Conservation (phyloP, 2,888 invertebrate genomes). For the Andrena dorsata region DNA sequence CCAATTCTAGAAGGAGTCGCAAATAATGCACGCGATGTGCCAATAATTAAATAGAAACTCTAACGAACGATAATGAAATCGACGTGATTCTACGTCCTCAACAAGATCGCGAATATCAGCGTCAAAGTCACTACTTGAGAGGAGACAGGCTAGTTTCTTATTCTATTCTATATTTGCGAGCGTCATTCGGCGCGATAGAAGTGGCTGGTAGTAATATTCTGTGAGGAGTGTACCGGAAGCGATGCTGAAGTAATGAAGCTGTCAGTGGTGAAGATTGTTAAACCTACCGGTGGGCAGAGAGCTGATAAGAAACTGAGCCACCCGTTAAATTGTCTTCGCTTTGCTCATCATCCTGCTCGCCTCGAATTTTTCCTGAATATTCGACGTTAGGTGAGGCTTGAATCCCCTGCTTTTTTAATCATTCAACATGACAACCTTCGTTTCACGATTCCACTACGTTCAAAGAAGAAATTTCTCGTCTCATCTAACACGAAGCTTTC, state of each 20-base stretch:
- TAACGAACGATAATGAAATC: background rate
- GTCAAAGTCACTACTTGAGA: background rate
- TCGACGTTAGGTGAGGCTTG: background rate
- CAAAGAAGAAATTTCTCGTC: too few relatives aligned
- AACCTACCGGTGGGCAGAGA: constrained; percentile 37
- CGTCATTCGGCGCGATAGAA: constrained; percentile 5
- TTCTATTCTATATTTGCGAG: background rate
- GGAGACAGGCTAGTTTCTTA: background rate
- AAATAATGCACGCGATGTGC: background rate
- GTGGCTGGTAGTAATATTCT: constrained; percentile 37
- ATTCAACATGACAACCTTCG: background rate
- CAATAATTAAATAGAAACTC: background rate
- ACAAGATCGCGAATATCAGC: too few relatives aligned
- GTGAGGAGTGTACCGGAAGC: constrained; percentile 51
- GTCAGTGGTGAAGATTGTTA: constrained; percentile 61
- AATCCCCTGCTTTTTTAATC: background rate
- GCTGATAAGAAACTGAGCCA: constrained; percentile 55
- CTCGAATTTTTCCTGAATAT: constrained; percentile 26
- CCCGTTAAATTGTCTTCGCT: constrained; percentile 48
- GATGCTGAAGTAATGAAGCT: constrained; percentile 59
- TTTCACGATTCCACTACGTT: background rate
- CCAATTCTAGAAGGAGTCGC: background rate
- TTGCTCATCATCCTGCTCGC: constrained; percentile 31
- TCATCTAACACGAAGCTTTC: background rate
- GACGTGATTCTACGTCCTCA: too few relatives aligned